phyloP scores from a whole-genome alignment of 2,797 vertebrate species.

The Sebastes melanostomus region DNA sequence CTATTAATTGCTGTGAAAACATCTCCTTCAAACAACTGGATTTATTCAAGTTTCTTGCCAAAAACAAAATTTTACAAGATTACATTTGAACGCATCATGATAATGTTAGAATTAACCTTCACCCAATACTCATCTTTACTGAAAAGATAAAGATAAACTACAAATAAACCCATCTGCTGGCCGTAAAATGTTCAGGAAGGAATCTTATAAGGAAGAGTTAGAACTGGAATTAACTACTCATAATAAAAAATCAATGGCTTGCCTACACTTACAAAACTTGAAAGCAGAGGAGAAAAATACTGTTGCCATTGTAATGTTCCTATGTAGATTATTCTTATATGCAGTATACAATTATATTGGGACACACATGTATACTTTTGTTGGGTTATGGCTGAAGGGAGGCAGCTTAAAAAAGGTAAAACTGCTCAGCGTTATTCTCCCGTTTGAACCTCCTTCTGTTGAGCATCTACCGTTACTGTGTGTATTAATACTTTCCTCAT shows the following conservation, averaged over 20 bases:
- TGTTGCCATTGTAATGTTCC: background rate
- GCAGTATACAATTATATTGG: background rate
- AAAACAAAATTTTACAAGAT: too few species aligned
- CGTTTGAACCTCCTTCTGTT: slow-evolving; percentile 21
- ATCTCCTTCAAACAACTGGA: too few species aligned
- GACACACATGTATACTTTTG: background rate
- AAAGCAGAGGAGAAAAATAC: background rate
- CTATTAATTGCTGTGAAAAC: too few species aligned
- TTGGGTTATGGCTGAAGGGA: background rate
- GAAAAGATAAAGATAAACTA: background rate
- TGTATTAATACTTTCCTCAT: slow-evolving; percentile 61
- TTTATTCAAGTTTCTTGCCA: too few species aligned
- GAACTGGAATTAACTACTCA: background rate
- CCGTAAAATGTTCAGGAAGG: background rate
- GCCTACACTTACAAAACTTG: background rate
- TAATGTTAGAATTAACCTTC: too few species aligned
- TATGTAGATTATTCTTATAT: background rate
- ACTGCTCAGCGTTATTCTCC: background rate
- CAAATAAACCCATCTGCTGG: background rate
- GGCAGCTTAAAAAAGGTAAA: background rate
- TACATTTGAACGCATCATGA: too few species aligned
- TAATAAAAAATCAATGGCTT: background rate
- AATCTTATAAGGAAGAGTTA: background rate
- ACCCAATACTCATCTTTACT: too few species aligned
- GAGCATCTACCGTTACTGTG: slow-evolving; percentile 2